These are phyloP conservation scores for Noctua fimbriata DNA, from an alignment of 2,888 invertebrate genomes.

Conservation along the genomic window DNA sequence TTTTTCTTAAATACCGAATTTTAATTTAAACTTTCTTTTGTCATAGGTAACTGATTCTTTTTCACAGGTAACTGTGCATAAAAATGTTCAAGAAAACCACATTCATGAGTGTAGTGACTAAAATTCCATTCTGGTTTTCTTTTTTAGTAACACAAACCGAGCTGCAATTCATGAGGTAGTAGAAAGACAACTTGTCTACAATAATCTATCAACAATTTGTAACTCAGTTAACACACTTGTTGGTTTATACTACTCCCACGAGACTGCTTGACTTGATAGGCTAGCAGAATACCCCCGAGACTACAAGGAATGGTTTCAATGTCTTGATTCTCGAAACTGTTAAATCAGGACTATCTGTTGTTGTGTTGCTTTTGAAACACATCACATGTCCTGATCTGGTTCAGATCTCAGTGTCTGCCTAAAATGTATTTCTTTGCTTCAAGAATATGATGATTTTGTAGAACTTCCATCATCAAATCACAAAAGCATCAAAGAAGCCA, in stretches of 20 bases:
- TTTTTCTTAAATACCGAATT: no score
- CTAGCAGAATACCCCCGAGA: slow-evolving; percentile 12
- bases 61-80: no score
- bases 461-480: background rate
- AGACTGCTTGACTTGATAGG: slow-evolving; percentile 29
- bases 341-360: slow-evolving; percentile 14
- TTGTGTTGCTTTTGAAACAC: background rate
- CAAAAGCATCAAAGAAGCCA: slow-evolving; percentile 16
- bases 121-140: no score
- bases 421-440: background rate
- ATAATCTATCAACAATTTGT: slow-evolving; percentile 13
- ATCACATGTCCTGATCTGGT: background rate
- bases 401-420: background rate
- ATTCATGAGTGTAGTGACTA: no score
- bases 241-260: slow-evolving; percentile 16
- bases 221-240: background rate
- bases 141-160: background rate
- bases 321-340: background rate
- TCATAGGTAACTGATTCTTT: no score
- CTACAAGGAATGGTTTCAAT: slow-evolving; percentile 15
- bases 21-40: no score
- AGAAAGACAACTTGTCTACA: background rate
- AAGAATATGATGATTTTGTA: background rate
- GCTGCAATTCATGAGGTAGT: background rate
- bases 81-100: no score